Conservation (phyloP, 2,888 invertebrate genomes). For the Crepidodera aurea region DNA sequence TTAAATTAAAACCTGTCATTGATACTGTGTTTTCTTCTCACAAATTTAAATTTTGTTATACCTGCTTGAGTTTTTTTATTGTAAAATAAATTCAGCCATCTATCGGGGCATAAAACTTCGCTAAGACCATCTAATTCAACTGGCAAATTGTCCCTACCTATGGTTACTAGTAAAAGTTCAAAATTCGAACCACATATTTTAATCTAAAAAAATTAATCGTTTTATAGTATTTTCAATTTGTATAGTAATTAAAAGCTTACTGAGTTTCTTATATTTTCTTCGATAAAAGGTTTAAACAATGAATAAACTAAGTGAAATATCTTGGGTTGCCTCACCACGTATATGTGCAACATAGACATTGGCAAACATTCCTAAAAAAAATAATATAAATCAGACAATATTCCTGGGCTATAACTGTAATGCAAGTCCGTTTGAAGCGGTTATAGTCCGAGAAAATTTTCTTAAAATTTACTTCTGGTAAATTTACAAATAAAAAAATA, state of each 20-base stretch:
- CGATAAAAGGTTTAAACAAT: constrained; percentile 52
- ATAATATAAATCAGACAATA: constrained; percentile 11
- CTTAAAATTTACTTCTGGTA: too few relatives aligned
- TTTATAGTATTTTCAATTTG: too few relatives aligned
- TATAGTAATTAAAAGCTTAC: constrained; percentile 48
- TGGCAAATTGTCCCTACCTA: constrained; percentile 59
- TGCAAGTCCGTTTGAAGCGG: too few relatives aligned
- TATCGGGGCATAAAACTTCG: constrained; percentile 17
- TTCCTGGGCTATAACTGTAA: not conserved
- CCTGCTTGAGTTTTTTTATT: constrained; percentile 30
- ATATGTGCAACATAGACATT: constrained; percentile 44
- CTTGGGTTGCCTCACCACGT: constrained; percentile 48
- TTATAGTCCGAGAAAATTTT: too few relatives aligned
- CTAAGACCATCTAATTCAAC: constrained; percentile 56
- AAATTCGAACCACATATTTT: constrained; percentile 61
- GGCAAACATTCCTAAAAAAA: constrained; percentile 50
- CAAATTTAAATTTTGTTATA: not conserved
- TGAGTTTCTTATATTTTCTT: constrained; percentile 49
- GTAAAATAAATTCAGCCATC: constrained; percentile 39
- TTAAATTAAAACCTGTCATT: too few relatives aligned
- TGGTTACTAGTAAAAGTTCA: constrained; percentile 56
- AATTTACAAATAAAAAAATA: not conserved
- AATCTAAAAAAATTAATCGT: constrained; percentile 56
- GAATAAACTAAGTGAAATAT: constrained; percentile 47
- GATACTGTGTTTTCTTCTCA: too few relatives aligned